Evolutionary conservation across 2,113 vertebrate genomes (phyloP).

Genomic region (Telmatochromis bifrenatus): DNA sequence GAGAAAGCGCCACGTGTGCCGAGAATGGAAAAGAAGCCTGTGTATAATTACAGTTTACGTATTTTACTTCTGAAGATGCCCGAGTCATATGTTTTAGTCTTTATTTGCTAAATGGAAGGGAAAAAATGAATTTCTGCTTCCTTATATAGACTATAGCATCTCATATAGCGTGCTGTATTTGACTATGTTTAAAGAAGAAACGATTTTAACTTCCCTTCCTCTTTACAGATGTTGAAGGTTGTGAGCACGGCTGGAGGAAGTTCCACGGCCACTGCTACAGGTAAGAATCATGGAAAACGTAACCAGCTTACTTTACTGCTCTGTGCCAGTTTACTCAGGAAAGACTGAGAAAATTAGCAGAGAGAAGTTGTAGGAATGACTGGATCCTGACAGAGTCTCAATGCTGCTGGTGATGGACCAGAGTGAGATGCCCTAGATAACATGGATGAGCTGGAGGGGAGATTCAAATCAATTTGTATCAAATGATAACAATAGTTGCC

Average conservation of each 20-base stretch:
- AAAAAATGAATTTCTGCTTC: not conserved
- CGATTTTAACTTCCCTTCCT: not conserved
- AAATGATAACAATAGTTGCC: not conserved
- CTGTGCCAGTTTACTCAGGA: not conserved
- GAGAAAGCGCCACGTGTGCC: conserved; percentile 16
- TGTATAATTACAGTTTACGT: conserved; percentile 22
- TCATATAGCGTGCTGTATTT: not conserved
- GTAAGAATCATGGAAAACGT: conserved; percentile 8
- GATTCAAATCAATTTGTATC: not conserved
- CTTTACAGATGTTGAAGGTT: conserved; percentile 85
- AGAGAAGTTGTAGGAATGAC: not conserved
- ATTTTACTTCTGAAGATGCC: conserved; percentile 14
- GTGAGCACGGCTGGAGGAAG: conserved; percentile 92
- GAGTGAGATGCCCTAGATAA: not conserved
- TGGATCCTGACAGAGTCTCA: not conserved
- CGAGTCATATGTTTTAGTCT: conserved; percentile 7
- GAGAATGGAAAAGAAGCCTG: conserved; percentile 28
- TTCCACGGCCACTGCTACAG: conserved; percentile 95
- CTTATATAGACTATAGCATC: not conserved
- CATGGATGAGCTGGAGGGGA: not conserved
- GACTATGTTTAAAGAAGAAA: not conserved
- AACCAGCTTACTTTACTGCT: not conserved
- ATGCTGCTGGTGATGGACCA: not conserved
- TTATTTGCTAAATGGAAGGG: conserved; percentile 15
- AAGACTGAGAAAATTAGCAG: not conserved